Conservation (phyloP, 2,113 vertebrate genomes). For the Anolis carolinensis region DNA sequence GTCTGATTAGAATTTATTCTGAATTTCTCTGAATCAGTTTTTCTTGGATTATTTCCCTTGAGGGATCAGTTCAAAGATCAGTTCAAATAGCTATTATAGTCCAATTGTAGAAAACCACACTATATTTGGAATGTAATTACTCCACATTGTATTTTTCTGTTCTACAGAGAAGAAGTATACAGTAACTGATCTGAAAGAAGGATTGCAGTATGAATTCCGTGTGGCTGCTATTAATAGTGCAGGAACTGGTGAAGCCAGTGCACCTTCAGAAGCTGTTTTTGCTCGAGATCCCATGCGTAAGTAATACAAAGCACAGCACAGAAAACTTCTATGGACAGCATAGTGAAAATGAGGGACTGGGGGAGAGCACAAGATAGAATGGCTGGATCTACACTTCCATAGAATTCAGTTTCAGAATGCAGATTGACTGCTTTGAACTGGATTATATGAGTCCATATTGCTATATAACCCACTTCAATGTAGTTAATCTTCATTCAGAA, state of each 20-base stretch:
- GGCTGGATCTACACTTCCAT: too few relatives aligned
- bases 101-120: background rate
- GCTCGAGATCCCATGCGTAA: constrained; percentile 84
- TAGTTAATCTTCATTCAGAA: too few relatives aligned
- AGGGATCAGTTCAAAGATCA: background rate
- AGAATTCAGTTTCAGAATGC: too few relatives aligned
- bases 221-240: constrained; percentile 85
- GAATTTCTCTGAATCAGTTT: background rate
- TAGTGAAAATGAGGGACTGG: background rate
- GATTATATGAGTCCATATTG: too few relatives aligned
- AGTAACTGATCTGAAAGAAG: constrained; percentile 79
- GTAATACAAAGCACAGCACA: constrained; percentile 40
- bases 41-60: background rate
- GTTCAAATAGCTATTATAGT: background rate
- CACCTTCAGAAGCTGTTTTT: constrained; percentile 81
- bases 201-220: constrained; percentile 89
- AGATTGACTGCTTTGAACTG: too few relatives aligned
- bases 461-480: too few relatives aligned
- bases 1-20: background rate
- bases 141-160: background rate
- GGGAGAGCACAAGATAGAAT: fast-evolving
- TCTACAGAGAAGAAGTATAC: constrained; percentile 77
- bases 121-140: background rate
- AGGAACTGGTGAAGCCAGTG: constrained; percentile 83
- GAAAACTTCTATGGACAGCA: background rate